phyloP scores from a whole-genome alignment of 2,113 vertebrate species.

The Stigmatopora nigra region DNA sequence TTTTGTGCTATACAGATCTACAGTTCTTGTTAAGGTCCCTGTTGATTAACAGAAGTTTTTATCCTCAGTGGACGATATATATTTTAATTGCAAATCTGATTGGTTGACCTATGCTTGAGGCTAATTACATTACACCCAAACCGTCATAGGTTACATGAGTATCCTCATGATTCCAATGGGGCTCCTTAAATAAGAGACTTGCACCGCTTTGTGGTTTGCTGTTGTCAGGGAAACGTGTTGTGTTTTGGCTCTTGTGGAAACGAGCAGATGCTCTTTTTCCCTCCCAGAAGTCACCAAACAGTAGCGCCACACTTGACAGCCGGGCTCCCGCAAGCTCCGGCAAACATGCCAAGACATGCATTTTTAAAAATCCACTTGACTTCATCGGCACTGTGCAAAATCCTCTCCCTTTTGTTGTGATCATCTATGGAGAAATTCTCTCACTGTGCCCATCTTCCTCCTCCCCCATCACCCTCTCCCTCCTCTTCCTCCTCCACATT shows the following conservation, averaged over 20 bases:
- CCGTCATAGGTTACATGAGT: slow-evolving; percentile 17
- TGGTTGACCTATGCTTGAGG: slow-evolving; percentile 23
- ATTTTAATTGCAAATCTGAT: slow-evolving; percentile 33
- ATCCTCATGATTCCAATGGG: slow-evolving; percentile 20
- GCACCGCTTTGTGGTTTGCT: not conserved
- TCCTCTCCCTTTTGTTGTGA: slow-evolving; percentile 6
- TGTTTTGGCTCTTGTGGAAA: slow-evolving; percentile 49
- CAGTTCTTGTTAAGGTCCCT: slow-evolving; percentile 18
- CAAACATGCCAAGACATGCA: slow-evolving; percentile 43
- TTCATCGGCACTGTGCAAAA: not conserved
- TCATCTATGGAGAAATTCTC: slow-evolving; percentile 16
- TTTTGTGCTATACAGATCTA: not conserved
- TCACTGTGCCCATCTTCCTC: slow-evolving; percentile 4
- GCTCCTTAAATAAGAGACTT: slow-evolving; percentile 15
- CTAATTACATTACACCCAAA: slow-evolving; percentile 30
- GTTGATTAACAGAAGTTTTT: slow-evolving; percentile 30
- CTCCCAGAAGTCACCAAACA: slow-evolving; percentile 30
- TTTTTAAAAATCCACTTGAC: slow-evolving; percentile 17
- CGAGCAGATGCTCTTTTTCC: slow-evolving; percentile 53
- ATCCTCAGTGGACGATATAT: slow-evolving; percentile 11
- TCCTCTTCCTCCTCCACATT: slow-evolving; percentile 34
- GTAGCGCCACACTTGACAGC: slow-evolving; percentile 43
- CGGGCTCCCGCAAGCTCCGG: slow-evolving; percentile 22
- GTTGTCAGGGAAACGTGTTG: slow-evolving; percentile 58
- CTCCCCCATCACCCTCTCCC: slow-evolving; percentile 25